phyloP scores from a whole-genome alignment of 64 coral and sea anemone genomes.

The Stichodactyla mertensii region DNA sequence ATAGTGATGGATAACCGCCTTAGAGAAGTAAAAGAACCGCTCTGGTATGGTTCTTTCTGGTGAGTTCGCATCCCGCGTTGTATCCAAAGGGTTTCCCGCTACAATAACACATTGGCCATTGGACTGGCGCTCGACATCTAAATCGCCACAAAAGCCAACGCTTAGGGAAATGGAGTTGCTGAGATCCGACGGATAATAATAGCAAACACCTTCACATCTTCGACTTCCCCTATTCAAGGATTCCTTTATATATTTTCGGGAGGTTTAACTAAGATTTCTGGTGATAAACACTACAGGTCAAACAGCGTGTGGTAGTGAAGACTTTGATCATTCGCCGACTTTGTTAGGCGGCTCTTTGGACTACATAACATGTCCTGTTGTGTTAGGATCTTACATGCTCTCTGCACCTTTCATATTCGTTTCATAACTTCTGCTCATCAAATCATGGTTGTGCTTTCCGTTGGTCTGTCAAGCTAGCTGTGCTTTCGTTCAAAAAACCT shows the following conservation, averaged over 20 bases:
- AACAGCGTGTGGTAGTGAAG: constrained; percentile 12
- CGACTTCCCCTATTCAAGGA: background rate
- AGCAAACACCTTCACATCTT: background rate
- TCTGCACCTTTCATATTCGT: constrained; percentile 2
- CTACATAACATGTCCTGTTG: constrained; percentile 11
- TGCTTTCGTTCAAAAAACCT: background rate
- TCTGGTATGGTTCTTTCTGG: background rate
- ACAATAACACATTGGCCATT: constrained; percentile 6
- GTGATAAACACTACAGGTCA: constrained; percentile 12
- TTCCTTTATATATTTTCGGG: constrained; percentile 13
- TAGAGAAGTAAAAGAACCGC: constrained; percentile 1
- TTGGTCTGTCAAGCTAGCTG: background rate
- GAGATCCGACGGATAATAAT: constrained; percentile 1
- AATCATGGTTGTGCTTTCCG: background rate
- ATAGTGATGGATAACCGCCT: constrained; percentile 11
- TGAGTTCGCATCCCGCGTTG: background rate
- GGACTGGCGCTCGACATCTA: background rate
- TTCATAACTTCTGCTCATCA: constrained; percentile 8
- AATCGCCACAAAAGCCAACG: background rate
- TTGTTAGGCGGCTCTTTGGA: constrained; percentile 5
- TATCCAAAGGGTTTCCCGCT: background rate
- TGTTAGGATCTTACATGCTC: background rate
- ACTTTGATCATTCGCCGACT: constrained; percentile 3
- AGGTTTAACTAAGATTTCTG: constrained; percentile 7
- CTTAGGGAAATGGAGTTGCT: background rate